A percentile compares a stretch with the other conserved stretches of the same genome.
These are phyloP conservation scores for Stercorarius parasiticus DNA, from an alignment of 2,113 vertebrate genomes.

Conservation along the genomic window DNA sequence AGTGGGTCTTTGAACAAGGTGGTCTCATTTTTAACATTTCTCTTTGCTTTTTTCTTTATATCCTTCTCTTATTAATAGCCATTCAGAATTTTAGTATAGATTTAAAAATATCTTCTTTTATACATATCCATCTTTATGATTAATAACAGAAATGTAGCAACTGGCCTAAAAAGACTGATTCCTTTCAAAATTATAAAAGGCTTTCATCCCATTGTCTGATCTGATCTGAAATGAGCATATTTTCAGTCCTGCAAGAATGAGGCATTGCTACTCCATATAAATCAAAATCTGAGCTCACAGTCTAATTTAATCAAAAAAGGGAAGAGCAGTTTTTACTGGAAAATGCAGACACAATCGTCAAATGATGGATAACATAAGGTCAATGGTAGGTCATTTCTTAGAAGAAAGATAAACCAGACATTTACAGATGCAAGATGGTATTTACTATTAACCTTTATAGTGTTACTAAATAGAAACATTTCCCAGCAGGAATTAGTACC, in stretches of 20 bases:
- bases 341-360: background rate
- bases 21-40: background rate
- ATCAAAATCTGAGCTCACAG: background rate
- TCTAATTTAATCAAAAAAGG: background rate
- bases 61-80: background rate
- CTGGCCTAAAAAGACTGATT: background rate
- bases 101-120: slow-evolving; percentile 20
- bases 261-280: background rate
- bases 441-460: background rate
- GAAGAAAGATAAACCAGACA: background rate
- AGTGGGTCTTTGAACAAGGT: background rate
- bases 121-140: background rate
- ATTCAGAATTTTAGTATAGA: background rate
- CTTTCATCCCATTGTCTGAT: background rate
- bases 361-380: background rate
- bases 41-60: background rate
- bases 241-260: background rate
- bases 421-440: background rate
- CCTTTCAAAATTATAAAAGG: background rate
- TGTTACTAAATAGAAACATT: background rate
- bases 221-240: background rate
- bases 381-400: background rate
- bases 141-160: background rate
- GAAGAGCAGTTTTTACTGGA: background rate
- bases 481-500: background rate